Evolutionary conservation across 2,113 vertebrate genomes (phyloP).

Genomic region (Pterocles gutturalis): DNA sequence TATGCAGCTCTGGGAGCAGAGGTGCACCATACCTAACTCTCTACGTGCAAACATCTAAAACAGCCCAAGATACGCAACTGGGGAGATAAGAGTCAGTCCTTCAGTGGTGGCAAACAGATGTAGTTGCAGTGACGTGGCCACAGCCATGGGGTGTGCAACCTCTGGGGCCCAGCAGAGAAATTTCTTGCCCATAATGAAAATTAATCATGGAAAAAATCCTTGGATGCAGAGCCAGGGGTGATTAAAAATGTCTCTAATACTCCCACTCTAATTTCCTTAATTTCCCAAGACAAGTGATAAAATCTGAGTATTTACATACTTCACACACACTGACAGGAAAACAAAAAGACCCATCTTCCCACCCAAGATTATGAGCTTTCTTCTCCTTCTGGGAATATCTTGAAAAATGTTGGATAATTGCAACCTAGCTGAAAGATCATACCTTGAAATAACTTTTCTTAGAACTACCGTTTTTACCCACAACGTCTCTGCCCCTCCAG

Average conservation of each 20-base stretch:
- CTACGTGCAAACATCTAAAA: not conserved
- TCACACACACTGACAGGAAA: not conserved
- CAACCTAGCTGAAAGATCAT: not conserved
- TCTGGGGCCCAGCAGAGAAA: not conserved
- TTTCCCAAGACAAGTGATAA: conserved; percentile 13
- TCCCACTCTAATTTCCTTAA: conserved; percentile 11
- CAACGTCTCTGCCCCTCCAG: not conserved
- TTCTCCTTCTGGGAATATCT: not conserved
- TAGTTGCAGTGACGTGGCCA: not conserved
- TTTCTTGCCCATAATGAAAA: not conserved
- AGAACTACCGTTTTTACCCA: not conserved
- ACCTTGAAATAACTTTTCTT: not conserved
- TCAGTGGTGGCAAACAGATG: not conserved
- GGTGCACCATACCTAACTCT: not conserved
- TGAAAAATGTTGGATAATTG: not conserved
- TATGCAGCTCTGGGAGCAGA: not conserved
- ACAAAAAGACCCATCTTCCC: not conserved
- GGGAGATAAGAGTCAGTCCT: not conserved
- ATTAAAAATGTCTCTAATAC: conserved; percentile 4
- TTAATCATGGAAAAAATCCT: not conserved
- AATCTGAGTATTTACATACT: not conserved
- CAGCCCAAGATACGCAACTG: not conserved
- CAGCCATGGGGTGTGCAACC: not conserved
- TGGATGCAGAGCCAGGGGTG: not conserved
- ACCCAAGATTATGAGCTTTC: not conserved